Base-by-base conservation (phyloP, 2,888 invertebrate genomes). In the Mamestra brassicae region DNA sequence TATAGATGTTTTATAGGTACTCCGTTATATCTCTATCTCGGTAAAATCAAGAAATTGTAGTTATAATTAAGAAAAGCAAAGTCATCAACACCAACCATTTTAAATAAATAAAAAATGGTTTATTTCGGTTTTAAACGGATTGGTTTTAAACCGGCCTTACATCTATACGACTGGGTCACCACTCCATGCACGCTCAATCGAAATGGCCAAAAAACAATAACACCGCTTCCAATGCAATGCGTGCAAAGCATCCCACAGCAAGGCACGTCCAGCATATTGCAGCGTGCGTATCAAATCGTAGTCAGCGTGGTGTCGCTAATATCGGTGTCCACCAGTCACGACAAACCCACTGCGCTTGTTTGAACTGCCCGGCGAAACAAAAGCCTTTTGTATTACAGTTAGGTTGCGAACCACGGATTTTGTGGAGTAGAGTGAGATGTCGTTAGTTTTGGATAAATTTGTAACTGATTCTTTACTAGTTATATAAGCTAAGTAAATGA, bases 241-340 rank as follows among this genome's bases (percentile, higher is more conserved):
- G 34, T 38, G 65, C 42, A 57, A 26, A 57, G 60, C 83, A 57
- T 57, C 50, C 64, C 45, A 42, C 34, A 74, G 55, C 73, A 60
- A 45, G 45, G 4, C 69, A 58, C 63, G 57, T 84, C 38, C 60
- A 75, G 69, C 50, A 17, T 63, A 58, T 74, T 61, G 60, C 71
- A 52, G 55, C 86, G 81, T 85, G 86, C 87, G 82, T 85, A 76
- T 71, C 86, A 64, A 86, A 86, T 86, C 65, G 76, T 45, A 57
- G 58, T 63, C 68, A 45, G 80, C 76, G 71, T 80, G 70, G 62
- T 81, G 75, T 72, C 74, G 64, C 78, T 77, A 76, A 78, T 78
- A 85, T 76, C 69, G 64, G 67, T 65, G 71, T 61, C 76, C 78
- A 77, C 79, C 79, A 81, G 63, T 77, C 78, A 80, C 80, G 82